Base-by-base conservation (phyloP, 2,888 invertebrate species). In the Ypsolopha sequella region DNA sequence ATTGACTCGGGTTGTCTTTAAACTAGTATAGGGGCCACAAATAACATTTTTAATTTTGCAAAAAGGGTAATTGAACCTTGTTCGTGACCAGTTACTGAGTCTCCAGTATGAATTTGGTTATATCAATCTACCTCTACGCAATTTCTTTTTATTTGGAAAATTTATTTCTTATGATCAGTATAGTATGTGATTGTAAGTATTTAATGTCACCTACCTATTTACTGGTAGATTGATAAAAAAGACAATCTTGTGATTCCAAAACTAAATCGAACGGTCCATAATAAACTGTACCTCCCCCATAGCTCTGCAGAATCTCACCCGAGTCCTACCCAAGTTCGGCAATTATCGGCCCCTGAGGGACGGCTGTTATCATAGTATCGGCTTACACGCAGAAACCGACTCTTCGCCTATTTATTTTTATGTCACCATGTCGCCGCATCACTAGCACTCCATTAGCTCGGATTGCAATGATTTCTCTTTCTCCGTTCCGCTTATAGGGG, bases 401-500 rank as follows among this genome's bases (percentile, higher is more conserved):
- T 84, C 85, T 82, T 13, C 75, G 82, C 80, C 86, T 86, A 86
- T 86, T 86, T 86, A 85, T 86, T 86, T 86, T 86, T 86, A 86
- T 86, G 86, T 86, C 86, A 85, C 82, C 82, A 84, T 53, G 45
- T 45, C 52, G 82, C 82, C 84, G 24, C 86, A 85, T 86, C 84
- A 85, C 82, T 84, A 81, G 85, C 85, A 86, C 86, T 86, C 86
- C 86, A 86, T 86, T 86, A 86, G 84, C 80, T 86, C 74, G 84
- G 85, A 86, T 86, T 85, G 85, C 82, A 79, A 80, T 73, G 74
- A 71, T 41, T 52, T 49, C 70, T 74, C 77, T 76, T 82, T 84
- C 54, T 86, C 79, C 80, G 85, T 85, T 84, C 80, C 84, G 75
- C 72, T 73, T 70, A 76, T 53, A 44, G 73, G 84, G 81, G 84